Conservation (phyloP, 2,113 vertebrate species). For the Pongo abelii region DNA sequence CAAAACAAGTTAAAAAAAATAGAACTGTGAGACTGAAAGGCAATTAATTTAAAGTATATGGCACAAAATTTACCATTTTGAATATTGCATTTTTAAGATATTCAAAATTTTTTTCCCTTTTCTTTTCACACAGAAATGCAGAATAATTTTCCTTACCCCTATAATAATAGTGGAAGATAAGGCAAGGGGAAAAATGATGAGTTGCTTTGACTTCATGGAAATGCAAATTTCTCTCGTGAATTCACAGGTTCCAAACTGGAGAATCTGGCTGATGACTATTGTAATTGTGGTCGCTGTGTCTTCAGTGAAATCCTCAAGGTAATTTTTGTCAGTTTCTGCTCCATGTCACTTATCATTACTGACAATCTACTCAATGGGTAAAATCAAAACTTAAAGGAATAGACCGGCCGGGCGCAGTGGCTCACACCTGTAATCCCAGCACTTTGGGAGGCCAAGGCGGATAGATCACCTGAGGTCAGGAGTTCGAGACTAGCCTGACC, state of each 20-base stretch:
- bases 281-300: neutral
- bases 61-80: neutral
- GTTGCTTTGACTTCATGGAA: neutral
- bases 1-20: neutral
- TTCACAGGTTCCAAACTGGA: neutral
- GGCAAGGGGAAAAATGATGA: neutral
- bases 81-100: neutral
- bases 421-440: too few relatives aligned
- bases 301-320: neutral
- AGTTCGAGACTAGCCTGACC: too few relatives aligned
- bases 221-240: neutral
- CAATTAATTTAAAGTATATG: neutral
- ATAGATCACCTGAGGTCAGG: too few relatives aligned
- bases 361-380: neutral
- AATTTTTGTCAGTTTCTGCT: neutral
- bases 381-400: neutral
- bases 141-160: neutral
- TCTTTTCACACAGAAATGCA: neutral
- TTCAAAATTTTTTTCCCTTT: neutral
- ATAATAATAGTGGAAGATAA: neutral
- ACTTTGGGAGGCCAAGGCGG: too few relatives aligned
- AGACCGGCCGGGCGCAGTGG: too few relatives aligned
- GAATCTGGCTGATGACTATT: neutral
- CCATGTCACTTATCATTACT: neutral
- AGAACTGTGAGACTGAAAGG: neutral